Conservation (phyloP, 2,113 vertebrate species). For the Poecile atricapillus region DNA sequence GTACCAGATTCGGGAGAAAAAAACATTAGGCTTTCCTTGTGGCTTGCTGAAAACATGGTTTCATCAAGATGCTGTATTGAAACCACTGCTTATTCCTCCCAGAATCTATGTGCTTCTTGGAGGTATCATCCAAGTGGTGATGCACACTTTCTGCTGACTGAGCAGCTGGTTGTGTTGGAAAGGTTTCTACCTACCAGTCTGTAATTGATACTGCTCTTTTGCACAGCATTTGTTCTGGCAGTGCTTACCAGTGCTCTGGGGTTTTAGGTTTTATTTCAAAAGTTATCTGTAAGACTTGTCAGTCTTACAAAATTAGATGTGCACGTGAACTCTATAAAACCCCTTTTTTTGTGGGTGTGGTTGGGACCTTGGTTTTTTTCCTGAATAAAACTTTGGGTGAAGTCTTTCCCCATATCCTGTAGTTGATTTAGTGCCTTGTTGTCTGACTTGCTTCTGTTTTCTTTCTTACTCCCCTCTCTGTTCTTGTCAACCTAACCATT, state of each 20-base stretch:
- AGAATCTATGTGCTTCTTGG: neutral
- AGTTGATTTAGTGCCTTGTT: neutral
- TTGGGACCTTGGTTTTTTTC: neutral
- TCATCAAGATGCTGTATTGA: neutral
- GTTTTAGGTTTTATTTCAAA: neutral
- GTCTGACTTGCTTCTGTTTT: neutral
- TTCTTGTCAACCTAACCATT: neutral
- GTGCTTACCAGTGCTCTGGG: neutral
- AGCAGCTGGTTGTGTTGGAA: neutral
- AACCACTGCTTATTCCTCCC: neutral
- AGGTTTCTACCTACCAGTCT: neutral
- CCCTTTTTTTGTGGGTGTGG: neutral
- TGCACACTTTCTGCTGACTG: neutral
- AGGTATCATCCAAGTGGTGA: neutral
- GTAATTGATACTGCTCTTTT: neutral
- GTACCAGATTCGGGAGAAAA: neutral
- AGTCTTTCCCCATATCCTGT: neutral
- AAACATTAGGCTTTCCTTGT: neutral
- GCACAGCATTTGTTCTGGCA: neutral
- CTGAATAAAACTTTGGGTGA: neutral
- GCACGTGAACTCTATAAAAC: neutral
- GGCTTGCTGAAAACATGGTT: neutral
- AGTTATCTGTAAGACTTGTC: neutral
- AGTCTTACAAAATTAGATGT: neutral
- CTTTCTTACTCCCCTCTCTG: neutral